These are phyloP conservation scores for Buathra laborator DNA, from an alignment of 2,888 invertebrate genomes.

Conservation along the genomic window DNA sequence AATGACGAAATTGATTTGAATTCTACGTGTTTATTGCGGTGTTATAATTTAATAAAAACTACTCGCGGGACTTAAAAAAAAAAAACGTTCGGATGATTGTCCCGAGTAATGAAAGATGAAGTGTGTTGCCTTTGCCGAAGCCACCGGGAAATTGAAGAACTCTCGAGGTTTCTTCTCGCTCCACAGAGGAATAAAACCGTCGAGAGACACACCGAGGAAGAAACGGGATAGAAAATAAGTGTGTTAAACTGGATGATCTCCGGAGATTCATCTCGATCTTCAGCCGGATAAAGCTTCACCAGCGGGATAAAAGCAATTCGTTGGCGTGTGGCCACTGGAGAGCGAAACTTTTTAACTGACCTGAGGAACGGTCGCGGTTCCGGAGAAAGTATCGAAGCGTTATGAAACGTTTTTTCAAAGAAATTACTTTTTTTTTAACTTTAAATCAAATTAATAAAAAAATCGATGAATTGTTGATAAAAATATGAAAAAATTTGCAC, in stretches of 20 bases:
- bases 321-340: conserved; percentile 20
- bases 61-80: no score
- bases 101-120: conserved; percentile 19
- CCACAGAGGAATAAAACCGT: conserved; percentile 23
- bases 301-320: conserved; percentile 54
- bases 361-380: background rate
- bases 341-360: conserved; percentile 58
- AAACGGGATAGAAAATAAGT: conserved; percentile 39
- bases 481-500: background rate
- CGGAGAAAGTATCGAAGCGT: background rate
- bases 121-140: background rate
- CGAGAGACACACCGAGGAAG: background rate
- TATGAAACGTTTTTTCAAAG: background rate
- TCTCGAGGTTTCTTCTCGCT: background rate
- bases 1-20: no score
- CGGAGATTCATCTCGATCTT: conserved; percentile 57
- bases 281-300: conserved; percentile 30
- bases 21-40: no score
- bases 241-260: conserved; percentile 54
- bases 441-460: background rate
- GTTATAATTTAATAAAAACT: no score
- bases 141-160: conserved; percentile 35
- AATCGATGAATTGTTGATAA: background rate
- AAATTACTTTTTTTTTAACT: background rate
- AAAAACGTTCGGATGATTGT: background rate